These are phyloP conservation scores for Capromys pilorides DNA, from an alignment of 2,797 vertebrate species.

Conservation along the genomic window DNA sequence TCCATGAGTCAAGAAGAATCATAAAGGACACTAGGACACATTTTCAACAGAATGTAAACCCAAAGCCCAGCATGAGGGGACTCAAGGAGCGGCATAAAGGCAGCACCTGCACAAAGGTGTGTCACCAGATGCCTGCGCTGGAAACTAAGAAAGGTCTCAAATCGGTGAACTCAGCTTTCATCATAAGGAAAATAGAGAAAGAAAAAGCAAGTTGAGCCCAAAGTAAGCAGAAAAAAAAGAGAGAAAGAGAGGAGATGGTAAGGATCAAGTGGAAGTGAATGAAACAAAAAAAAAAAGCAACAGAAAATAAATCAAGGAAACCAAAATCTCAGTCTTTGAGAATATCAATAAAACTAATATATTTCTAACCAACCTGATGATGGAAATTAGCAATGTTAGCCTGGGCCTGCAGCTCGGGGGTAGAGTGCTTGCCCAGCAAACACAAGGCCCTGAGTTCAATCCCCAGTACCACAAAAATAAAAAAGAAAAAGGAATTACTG, in stretches of 20 bases:
- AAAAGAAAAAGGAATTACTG: no score
- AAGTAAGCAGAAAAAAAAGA: not conserved
- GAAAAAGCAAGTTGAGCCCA: not conserved
- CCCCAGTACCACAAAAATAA: no score
- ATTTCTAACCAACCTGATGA: not conserved
- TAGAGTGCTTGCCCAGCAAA: no score
- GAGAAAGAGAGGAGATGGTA: not conserved
- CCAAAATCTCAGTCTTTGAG: not conserved
- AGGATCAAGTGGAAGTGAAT: not conserved
- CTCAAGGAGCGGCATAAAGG: not conserved
- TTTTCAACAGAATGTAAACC: conserved; percentile 29
- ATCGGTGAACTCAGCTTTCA: not conserved
- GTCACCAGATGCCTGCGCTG: not conserved
- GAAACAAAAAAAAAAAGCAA: not conserved
- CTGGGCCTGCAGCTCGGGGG: no score
- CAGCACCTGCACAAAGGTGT: not conserved
- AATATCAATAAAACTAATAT: not conserved
- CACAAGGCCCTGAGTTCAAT: no score
- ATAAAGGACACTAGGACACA: conserved; percentile 16
- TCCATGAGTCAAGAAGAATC: conserved; percentile 39
- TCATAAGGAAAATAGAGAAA: not conserved
- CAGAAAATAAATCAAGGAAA: not conserved
- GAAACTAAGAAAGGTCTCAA: not conserved
- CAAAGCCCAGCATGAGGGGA: not conserved
- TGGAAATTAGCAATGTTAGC: not conserved